Evolutionary conservation across 37 sponge, comb jelly and placozoan species (phyloP), one percentile per base, ranked within the genome.

Genomic region (Agelas oroides): DNA sequence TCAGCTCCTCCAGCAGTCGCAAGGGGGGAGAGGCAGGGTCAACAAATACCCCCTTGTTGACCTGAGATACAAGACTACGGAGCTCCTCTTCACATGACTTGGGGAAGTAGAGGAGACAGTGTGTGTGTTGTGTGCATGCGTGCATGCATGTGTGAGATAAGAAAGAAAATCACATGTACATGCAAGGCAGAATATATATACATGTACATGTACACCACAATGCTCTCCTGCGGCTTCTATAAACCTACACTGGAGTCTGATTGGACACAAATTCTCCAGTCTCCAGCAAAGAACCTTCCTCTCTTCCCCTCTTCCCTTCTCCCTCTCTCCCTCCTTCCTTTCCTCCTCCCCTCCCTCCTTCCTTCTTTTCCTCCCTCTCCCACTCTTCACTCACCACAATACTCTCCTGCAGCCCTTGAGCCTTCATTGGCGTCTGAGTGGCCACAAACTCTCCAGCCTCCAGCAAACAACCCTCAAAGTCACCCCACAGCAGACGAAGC

Each of bases 361-460:
- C n/a, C n/a, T n/a, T n/a, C n/a, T n/a, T n/a, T n/a, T n/a, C n/a
- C 52, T 28, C 75, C 46, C 3, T 46, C 8, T 8, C 46, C 8
- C 46, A 3, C 46, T 46, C 46, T 8, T 8, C 8, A 46, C 46
- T 46, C 61, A 91, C 92, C 53, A 25, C 19, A 21, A 94, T 91
- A 66, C 72, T 84, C 59, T 87, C 83, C 59, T 87, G 87, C 39
- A 94, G 65, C 57, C 83, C 94, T n/a, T 91, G 80, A 54, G 81
- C 83, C n/a, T 84, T 94, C 53, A 87, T 30, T 18, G 94, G 94
- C 33, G 81, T 94, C 71, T 94, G 88, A 14, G 37, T 80, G 25
- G 59, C 54, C 65, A 94, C 94, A 80, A 94, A 94, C 36, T 77
- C 59, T 8, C 34, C 74, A 24, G 69, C 89, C 13, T 90, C 88